Percentiles rank a stretch among this genome's conserved stretches.
Evolutionary conservation across 2,113 vertebrate genomes (phyloP).

Genomic region (Coryphaenoides rupestris): DNA sequence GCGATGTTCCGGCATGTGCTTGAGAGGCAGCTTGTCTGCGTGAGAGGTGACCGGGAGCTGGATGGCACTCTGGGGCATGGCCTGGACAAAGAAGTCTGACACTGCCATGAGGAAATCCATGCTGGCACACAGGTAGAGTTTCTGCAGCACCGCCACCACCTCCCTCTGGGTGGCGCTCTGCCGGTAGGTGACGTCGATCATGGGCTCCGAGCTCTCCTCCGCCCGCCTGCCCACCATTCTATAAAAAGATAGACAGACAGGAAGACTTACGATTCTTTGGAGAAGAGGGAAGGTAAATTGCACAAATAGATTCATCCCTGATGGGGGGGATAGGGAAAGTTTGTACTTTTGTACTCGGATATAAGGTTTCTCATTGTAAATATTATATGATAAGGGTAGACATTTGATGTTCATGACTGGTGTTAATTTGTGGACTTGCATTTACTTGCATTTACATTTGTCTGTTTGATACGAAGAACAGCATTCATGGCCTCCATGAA

Average conservation of each 20-base stretch:
- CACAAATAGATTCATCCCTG: too few species aligned
- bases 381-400: too few species aligned
- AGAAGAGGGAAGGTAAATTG: too few species aligned
- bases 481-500: too few species aligned
- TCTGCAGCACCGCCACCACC: slow-evolving; percentile 82
- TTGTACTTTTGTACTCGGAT: too few species aligned
- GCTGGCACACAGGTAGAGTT: slow-evolving; percentile 90
- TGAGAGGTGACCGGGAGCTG: rapidly evolving
- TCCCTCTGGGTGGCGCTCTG: slow-evolving; percentile 68
- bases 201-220: slow-evolving; percentile 66
- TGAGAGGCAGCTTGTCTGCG: slow-evolving; percentile 70
- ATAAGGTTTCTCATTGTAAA: too few species aligned
- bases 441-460: too few species aligned
- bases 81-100: slow-evolving; percentile 89
- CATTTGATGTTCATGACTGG: too few species aligned
- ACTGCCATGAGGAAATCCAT: slow-evolving; percentile 93
- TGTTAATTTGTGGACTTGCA: too few species aligned
- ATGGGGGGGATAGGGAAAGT: too few species aligned
- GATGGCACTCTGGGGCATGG: slow-evolving; percentile 68
- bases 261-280: too few species aligned
- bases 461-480: too few species aligned
- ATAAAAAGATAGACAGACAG: slow-evolving; percentile 3
- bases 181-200: slow-evolving; percentile 84
- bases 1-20: slow-evolving; percentile 63
- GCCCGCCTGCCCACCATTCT: slow-evolving; percentile 89